Evolutionary conservation across 1,140 invertebrate species (phyloP).

Genomic region (Asobara japonica): DNA sequence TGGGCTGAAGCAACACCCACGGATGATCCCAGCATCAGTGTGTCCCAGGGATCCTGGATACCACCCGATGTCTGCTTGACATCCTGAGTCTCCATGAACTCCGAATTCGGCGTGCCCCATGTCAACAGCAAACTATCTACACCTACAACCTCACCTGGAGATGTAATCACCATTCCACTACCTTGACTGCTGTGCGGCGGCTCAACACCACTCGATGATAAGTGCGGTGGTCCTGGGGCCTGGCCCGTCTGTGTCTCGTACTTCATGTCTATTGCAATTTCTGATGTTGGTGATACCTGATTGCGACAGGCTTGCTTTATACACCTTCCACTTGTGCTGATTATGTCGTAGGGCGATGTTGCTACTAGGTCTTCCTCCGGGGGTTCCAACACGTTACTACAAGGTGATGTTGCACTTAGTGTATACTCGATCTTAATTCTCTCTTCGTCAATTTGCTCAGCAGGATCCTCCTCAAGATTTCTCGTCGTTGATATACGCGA

Average conservation of each 20-base stretch:
- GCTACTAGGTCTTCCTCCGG: constrained; percentile 42
- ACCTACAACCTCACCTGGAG: constrained; percentile 58
- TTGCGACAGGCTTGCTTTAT: constrained; percentile 4
- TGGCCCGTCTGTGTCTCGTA: constrained; percentile 59
- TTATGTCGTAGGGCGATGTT: constrained; percentile 52
- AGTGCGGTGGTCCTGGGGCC: constrained; percentile 51
- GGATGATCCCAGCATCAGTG: constrained; percentile 61
- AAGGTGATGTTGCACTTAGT: constrained; percentile 37
- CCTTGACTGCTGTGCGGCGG: constrained; percentile 61
- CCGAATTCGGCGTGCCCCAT: constrained; percentile 68
- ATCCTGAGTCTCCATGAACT: constrained; percentile 59
- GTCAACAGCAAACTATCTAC: constrained; percentile 70
- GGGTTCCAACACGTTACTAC: constrained; percentile 44
- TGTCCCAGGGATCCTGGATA: constrained; percentile 64
- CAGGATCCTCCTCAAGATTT: constrained; percentile 38
- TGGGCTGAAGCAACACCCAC: constrained; percentile 57
- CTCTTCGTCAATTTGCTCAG: constrained; percentile 27
- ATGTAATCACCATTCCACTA: constrained; percentile 53
- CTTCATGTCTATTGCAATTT: constrained; percentile 59
- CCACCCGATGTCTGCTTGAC: constrained; percentile 62
- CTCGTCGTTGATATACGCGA: constrained; percentile 40
- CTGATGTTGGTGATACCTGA: constrained; percentile 37
- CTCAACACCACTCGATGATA: constrained; percentile 57
- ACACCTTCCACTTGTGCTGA: constrained; percentile 32
- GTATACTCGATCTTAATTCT: constrained; percentile 48